These are phyloP conservation scores for Liolophura sinensis DNA, from an alignment of 1,140 invertebrate species.

Conservation along the genomic window DNA sequence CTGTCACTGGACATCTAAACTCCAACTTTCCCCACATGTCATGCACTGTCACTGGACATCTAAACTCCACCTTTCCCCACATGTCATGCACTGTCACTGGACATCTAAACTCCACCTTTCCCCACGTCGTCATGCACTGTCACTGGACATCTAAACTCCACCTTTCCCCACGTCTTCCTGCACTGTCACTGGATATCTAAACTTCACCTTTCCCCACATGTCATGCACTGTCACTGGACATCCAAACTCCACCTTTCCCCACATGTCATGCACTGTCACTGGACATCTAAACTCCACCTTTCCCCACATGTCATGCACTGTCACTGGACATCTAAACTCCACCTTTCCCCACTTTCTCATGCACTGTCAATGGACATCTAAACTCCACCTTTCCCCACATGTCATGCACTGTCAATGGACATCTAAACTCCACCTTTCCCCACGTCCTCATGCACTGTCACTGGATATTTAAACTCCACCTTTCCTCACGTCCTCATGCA, in stretches of 20 bases:
- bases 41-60: not conserved
- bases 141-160: not conserved
- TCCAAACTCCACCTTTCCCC: no score
- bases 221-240: constrained; percentile 6
- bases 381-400: no score
- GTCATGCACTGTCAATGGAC: constrained; percentile 5
- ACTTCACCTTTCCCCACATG: no score
- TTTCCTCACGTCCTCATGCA: constrained; percentile 6
- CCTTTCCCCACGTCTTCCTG: constrained; percentile 1
- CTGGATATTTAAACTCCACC: not conserved
- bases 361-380: not conserved
- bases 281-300: not conserved
- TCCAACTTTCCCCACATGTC: not conserved
- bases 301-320: not conserved
- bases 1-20: not conserved
- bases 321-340: not conserved
- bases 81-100: constrained; percentile 5
- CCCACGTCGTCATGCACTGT: constrained; percentile 8
- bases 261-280: constrained; percentile 3
- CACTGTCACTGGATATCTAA: not conserved
- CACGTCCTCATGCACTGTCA: constrained; percentile 8
- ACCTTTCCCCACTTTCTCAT: no score
- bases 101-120: no score
- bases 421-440: no score
- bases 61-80: no score